Base-by-base conservation (phyloP, 2,113 vertebrate species). In the Centropus unirufus region DNA sequence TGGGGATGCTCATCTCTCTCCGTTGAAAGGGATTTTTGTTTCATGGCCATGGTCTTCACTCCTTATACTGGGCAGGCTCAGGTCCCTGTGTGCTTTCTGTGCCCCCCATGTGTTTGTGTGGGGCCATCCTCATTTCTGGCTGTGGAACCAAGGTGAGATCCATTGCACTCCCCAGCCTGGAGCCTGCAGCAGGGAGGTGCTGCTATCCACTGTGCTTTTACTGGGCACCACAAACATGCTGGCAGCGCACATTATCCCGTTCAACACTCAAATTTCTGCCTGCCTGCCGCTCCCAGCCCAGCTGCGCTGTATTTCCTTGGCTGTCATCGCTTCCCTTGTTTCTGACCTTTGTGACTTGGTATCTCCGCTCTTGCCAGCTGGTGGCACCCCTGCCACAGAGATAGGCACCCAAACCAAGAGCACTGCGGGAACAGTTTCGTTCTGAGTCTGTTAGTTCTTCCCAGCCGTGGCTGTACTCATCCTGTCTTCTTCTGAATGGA, bases 241-340 rank as follows among this genome's bases (percentile, higher is more conserved):
- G 40, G 64, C 44, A 36, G 47, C 8, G 17, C 5, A 46, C 14
- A 2, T 66, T 66, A 46, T 17, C 55, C 27, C 67, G 95, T 91
- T 95, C 91, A 91, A 26, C 87, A 79, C 70, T 66, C 68, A 57
- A 2, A 62, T 77, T 79, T 36, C 58, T 66, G 83, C 40, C 49
- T 86, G 57, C 20, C 64, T 70, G 32, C 39, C 55, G 1, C 68
- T 84, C 54, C 34, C 30, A 36, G 52, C 26, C 44, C 91, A 79
- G 83, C 74, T 87, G 84, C 54, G 84, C 54, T 62, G 70, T 74
- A 89, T 91, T 89, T 85, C 17, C 54, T 73, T 42, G 54, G 62
- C 51, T 91, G 84, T 91, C 78, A 87, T 34, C 87, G 5, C 84
- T 42, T 82, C 29, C 83, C 22, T 42, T 10, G 34, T 63, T 89